These are phyloP conservation scores for Pimephales promelas DNA, from an alignment of 2,113 vertebrate species.

Conservation along the genomic window DNA sequence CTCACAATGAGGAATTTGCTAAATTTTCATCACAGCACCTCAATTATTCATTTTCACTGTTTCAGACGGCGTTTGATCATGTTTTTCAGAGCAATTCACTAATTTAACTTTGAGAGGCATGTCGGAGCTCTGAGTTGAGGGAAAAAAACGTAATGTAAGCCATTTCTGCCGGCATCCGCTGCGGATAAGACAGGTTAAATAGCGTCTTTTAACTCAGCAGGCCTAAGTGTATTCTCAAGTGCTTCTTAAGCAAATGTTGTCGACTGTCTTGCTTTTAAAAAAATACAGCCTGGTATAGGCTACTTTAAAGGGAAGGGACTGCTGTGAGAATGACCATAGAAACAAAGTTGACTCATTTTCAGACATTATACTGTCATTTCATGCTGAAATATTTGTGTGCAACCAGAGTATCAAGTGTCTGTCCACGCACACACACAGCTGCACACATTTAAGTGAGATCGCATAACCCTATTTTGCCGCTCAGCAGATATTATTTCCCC, in stretches of 20 bases:
- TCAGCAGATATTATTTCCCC: background rate
- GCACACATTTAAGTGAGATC: constrained; percentile 4
- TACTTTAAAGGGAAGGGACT: background rate
- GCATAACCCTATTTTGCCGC: constrained; percentile 6
- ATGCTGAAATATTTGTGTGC: constrained; percentile 25
- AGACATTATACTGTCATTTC: constrained; percentile 34
- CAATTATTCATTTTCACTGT: constrained; percentile 29
- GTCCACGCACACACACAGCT: background rate
- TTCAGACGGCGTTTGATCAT: constrained; percentile 35
- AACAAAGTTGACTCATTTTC: constrained; percentile 25
- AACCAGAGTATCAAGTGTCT: background rate
- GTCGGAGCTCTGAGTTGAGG: background rate
- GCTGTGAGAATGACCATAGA: background rate
- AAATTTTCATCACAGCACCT: constrained; percentile 15
- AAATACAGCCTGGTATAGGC: background rate
- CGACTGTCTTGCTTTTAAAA: background rate
- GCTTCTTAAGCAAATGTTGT: constrained; percentile 15
- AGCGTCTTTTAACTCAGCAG: constrained; percentile 20
- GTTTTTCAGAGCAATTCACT: constrained; percentile 39
- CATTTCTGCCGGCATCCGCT: background rate
- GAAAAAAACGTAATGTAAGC: background rate
- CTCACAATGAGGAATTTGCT: constrained; percentile 35
- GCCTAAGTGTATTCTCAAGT: background rate
- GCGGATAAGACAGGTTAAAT: constrained; percentile 16
- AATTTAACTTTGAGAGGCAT: constrained; percentile 4